These are phyloP conservation scores for Cylas formicarius DNA, from an alignment of 1,140 invertebrate genomes.

Conservation along the genomic window DNA sequence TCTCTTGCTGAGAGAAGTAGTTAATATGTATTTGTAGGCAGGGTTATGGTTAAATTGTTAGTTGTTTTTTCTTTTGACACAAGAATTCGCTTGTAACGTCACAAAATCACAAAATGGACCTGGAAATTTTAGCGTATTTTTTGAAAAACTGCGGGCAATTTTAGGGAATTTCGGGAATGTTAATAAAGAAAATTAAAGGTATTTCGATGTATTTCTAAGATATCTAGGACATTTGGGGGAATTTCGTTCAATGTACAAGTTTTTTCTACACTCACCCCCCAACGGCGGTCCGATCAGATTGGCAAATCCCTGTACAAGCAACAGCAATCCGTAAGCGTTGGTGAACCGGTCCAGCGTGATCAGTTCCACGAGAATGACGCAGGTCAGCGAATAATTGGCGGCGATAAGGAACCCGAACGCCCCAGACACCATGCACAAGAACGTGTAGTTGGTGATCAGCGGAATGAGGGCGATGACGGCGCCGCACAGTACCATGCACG, in stretches of 20 bases:
- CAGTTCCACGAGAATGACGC: slow-evolving; percentile 78
- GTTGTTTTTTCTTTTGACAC: not conserved
- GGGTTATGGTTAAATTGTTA: too few relatives aligned
- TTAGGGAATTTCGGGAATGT: not conserved
- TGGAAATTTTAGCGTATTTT: not conserved
- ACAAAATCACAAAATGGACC: not conserved
- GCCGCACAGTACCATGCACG: slow-evolving; percentile 72
- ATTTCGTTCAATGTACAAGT: not conserved
- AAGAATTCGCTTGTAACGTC: not conserved
- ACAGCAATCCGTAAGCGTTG: slow-evolving; percentile 79
- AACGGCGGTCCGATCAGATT: slow-evolving; percentile 82
- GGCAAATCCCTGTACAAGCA: slow-evolving; percentile 82
- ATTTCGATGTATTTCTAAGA: not conserved
- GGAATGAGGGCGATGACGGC: slow-evolving; percentile 64
- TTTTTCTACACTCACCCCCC: slow-evolving; percentile 53
- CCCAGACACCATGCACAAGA: slow-evolving; percentile 56
- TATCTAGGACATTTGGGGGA: not conserved
- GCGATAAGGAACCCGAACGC: slow-evolving; percentile 79
- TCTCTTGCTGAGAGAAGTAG: too few relatives aligned
- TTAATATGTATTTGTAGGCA: too few relatives aligned
- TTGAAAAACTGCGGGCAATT: not conserved
- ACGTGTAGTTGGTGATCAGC: slow-evolving; percentile 52
- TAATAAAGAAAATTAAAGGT: not conserved
- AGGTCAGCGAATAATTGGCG: slow-evolving; percentile 80
- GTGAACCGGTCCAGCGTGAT: slow-evolving; percentile 82